Percentiles rank a stretch among this genome's conserved stretches.
Conservation (phyloP, 2,113 vertebrate genomes). For the Heptranchias perlo region DNA sequence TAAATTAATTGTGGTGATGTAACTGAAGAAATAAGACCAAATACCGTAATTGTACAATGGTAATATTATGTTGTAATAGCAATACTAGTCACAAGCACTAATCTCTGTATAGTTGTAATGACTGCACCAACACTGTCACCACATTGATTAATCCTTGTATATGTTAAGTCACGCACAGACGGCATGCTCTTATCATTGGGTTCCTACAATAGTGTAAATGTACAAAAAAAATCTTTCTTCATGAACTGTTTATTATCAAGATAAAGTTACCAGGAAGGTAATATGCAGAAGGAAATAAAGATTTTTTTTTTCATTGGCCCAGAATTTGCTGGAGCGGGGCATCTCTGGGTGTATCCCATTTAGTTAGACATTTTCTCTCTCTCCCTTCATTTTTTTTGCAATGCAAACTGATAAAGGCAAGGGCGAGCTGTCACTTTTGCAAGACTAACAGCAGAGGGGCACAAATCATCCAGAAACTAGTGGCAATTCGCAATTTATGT, state of each 20-base stretch:
- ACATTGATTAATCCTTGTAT: not conserved
- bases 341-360: no score
- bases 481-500: not conserved
- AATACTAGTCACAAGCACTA: not conserved
- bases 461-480: not conserved
- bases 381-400: not conserved
- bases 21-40: not conserved
- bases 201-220: not conserved
- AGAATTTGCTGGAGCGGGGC: not conserved
- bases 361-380: not conserved
- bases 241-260: not conserved
- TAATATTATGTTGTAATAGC: not conserved
- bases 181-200: not conserved
- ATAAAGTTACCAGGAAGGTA: not conserved
- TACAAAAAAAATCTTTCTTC: not conserved
- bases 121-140: not conserved
- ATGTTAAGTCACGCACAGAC: not conserved
- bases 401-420: not conserved
- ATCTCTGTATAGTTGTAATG: not conserved
- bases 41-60: no score
- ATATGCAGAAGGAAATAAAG: not conserved
- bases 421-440: not conserved
- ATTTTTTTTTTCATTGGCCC: not conserved
- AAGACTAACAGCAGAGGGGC: not conserved
- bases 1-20: no score